These are phyloP conservation scores for Glomeris maerens DNA, from an alignment of 1,140 invertebrate species.

Conservation along the genomic window DNA sequence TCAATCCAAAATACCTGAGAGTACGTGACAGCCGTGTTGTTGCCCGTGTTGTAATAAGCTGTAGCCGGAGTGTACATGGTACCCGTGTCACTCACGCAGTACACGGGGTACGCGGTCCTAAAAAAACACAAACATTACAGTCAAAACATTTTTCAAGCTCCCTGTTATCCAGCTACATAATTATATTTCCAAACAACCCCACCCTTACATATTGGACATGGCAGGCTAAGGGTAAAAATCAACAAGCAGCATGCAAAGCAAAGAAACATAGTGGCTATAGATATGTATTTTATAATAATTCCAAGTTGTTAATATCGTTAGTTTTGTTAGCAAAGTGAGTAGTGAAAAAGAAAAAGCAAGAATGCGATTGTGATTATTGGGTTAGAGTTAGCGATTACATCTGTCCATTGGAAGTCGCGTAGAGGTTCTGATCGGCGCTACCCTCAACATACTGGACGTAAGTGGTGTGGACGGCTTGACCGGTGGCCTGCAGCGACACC, in stretches of 20 bases:
- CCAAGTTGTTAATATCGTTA: too few relatives aligned
- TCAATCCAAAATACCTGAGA: too few relatives aligned
- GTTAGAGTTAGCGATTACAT: slow-evolving; percentile 44
- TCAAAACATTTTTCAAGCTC: too few relatives aligned
- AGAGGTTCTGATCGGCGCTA: slow-evolving; percentile 44
- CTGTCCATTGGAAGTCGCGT: slow-evolving; percentile 50
- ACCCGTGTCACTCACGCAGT: slow-evolving; percentile 54
- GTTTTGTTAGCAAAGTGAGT: too few relatives aligned
- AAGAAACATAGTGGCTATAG: too few relatives aligned
- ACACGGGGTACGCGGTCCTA: slow-evolving; percentile 65
- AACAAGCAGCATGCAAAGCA: too few relatives aligned
- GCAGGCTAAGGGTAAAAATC: neutral
- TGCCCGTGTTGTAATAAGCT: slow-evolving; percentile 41
- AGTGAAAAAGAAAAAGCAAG: too few relatives aligned
- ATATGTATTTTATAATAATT: too few relatives aligned
- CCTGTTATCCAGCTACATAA: too few relatives aligned
- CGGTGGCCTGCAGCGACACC: slow-evolving; percentile 26
- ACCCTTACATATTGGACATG: slow-evolving; percentile 6
- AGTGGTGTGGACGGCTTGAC: slow-evolving; percentile 38
- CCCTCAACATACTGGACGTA: slow-evolving; percentile 57
- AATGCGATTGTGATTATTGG: too few relatives aligned
- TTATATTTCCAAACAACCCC: too few relatives aligned
- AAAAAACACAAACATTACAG: too few relatives aligned
- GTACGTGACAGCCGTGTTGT: slow-evolving; percentile 34
- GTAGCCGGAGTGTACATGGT: slow-evolving; percentile 53